Percentiles rank a stretch among this genome's conserved stretches.
Evolutionary conservation across 1,140 invertebrate species (phyloP).

Genomic region (Pseudomyrmex gracilis): DNA sequence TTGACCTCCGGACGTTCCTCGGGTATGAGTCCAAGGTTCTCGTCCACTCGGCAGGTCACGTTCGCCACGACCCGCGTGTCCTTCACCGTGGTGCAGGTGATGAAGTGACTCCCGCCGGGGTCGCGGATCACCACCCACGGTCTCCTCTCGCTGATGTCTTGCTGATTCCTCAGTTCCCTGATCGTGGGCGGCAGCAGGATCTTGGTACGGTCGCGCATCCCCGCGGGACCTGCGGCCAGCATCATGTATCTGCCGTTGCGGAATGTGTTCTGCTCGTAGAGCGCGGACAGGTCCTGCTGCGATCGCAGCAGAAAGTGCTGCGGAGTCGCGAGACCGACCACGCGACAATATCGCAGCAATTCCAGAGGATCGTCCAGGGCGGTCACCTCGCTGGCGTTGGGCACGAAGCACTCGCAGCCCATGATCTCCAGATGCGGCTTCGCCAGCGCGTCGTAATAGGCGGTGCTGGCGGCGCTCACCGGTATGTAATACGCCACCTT

Average conservation of each 20-base stretch:
- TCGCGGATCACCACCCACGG: slow-evolving; percentile 92
- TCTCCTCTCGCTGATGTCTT: slow-evolving; percentile 89
- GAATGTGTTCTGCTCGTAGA: slow-evolving; percentile 89
- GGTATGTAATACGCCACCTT: slow-evolving; percentile 91
- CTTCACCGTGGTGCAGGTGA: slow-evolving; percentile 93
- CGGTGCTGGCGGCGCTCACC: slow-evolving; percentile 90
- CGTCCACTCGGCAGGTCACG: slow-evolving; percentile 91
- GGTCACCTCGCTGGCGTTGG: slow-evolving; percentile 89
- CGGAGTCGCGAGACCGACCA: slow-evolving; percentile 88
- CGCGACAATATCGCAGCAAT: slow-evolving; percentile 88
- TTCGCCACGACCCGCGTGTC: slow-evolving; percentile 91
- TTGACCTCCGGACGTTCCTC: slow-evolving; percentile 89
- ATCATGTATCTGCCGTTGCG: slow-evolving; percentile 89
- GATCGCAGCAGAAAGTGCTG: slow-evolving; percentile 88
- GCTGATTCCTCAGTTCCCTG: slow-evolving; percentile 87
- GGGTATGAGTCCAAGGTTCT: slow-evolving; percentile 89
- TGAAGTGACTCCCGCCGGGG: slow-evolving; percentile 89
- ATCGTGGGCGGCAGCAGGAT: slow-evolving; percentile 88
- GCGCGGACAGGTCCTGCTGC: slow-evolving; percentile 88
- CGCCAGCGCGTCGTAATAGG: slow-evolving; percentile 92
- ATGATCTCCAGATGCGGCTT: slow-evolving; percentile 91
- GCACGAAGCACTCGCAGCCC: slow-evolving; percentile 92
- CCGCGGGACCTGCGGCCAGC: slow-evolving; percentile 89
- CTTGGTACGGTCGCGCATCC: slow-evolving; percentile 89
- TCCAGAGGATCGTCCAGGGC: slow-evolving; percentile 91